Evolutionary conservation across 2,888 invertebrate genomes (phyloP), one percentile per base, ranked within the genome.

Genomic region (Pristionchus fissidentatus): DNA sequence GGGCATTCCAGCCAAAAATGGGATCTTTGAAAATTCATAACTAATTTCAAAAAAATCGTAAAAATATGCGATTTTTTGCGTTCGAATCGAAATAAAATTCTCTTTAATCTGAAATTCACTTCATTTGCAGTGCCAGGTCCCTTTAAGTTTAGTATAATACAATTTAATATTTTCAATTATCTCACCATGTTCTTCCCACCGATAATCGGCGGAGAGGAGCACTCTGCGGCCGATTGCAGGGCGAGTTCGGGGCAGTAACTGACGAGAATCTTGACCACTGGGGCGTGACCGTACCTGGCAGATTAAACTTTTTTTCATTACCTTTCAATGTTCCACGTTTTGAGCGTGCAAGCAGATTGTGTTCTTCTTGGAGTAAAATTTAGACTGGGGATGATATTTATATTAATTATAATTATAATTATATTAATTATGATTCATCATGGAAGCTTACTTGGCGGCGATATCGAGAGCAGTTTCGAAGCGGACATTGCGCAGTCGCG

Each of bases 391-490:
- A n/a, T n/a, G n/a, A n/a, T n/a, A n/a, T n/a, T n/a, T n/a, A n/a
- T n/a, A n/a, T n/a, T n/a, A n/a, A n/a, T n/a, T 49, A 15, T 49
- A 15, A 49, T 49, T 49, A 49, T 15, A 49, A 49, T 15, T 49
- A 15, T 49, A 49, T 19, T 15, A 49, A 49, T 49, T 49, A 15
- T 49, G 49, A 49, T 19, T 15, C 19, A 70, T 19, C 22, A 15
- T 70, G 32, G 19, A 4, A 38, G 32, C 62, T 26, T 93, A 94
- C 93, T 97, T 96, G 82, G 97, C 96, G 13, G 98, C 97, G 85
- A 98, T 94, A 93, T 98, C 98, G 91, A 98, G 94, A 0, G 97
- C 96, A 52, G 97, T 96, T 93, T 97, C 97, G 83, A 96, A 96
- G 38, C 90, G 87, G 2, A 90, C 91, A 77, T 91, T 91, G n/a